A percentile compares a stretch with the other conserved stretches of the same genome.
Evolutionary conservation across 2,113 vertebrate species (phyloP).

Genomic region (Struthidea cinerea): DNA sequence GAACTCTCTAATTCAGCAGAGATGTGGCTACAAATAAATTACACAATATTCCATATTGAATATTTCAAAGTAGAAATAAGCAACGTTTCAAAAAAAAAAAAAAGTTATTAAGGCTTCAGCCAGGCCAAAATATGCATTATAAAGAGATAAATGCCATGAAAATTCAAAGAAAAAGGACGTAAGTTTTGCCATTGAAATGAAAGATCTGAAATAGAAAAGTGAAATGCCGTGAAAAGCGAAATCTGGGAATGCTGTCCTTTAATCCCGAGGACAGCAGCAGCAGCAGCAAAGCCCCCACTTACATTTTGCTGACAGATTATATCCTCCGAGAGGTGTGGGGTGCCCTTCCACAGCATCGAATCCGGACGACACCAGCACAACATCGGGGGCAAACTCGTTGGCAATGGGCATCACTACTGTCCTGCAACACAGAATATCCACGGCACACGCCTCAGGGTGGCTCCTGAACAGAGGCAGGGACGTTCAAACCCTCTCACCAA

Average conservation of each 20-base stretch:
- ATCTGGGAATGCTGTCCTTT: not conserved
- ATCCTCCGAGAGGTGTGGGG: constrained; percentile 89
- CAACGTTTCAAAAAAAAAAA: not conserved
- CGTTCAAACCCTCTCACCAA: not conserved
- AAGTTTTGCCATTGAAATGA: not conserved
- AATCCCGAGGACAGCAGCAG: not conserved
- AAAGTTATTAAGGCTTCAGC: not conserved
- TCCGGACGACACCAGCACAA: constrained; percentile 93
- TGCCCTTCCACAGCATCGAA: constrained; percentile 95
- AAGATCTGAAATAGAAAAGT: not conserved
- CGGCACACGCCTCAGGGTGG: not conserved
- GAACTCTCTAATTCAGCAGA: not conserved
- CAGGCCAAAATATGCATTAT: not conserved
- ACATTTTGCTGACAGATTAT: constrained; percentile 92
- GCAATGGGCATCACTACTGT: constrained; percentile 95
- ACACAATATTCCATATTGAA: not conserved
- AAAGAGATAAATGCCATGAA: not conserved
- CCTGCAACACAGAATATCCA: constrained; percentile 64
- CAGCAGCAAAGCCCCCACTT: constrained; percentile 55
- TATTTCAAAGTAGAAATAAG: not conserved
- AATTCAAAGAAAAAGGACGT: not conserved
- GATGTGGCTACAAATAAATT: not conserved
- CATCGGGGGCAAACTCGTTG: constrained; percentile 89
- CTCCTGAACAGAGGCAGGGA: not conserved
- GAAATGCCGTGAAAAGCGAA: not conserved